Conservation (phyloP, 2,113 vertebrate species). For the Orycteropus afer region DNA sequence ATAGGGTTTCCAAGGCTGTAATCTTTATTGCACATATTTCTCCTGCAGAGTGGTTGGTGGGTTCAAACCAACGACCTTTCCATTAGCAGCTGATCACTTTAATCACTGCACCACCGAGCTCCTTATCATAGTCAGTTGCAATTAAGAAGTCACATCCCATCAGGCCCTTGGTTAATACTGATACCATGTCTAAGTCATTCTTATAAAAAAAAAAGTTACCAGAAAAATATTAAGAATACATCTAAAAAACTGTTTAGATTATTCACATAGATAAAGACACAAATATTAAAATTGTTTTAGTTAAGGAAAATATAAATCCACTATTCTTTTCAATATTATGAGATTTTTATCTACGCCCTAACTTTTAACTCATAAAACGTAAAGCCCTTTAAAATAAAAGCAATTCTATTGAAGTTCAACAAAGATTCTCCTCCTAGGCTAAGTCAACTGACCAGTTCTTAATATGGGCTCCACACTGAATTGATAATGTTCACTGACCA, state of each 20-base stretch:
- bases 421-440: neutral
- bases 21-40: no score
- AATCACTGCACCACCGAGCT: no score
- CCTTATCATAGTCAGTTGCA: neutral
- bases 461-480: neutral
- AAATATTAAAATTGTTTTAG: slow-evolving; percentile 18
- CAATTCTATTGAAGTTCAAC: slow-evolving; percentile 14
- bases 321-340: neutral
- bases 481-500: neutral
- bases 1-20: no score
- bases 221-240: slow-evolving; percentile 28
- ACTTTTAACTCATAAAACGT: slow-evolving; percentile 13
- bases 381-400: slow-evolving; percentile 30
- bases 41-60: no score
- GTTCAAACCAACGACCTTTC: no score
- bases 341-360: slow-evolving; percentile 10
- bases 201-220: neutral
- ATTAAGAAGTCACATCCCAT: slow-evolving; percentile 16
- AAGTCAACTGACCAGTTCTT: neutral
- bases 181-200: neutral
- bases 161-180: neutral
- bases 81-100: no score
- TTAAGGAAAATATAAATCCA: slow-evolving; percentile 40
- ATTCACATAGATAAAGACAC: neutral
- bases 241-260: neutral